Evolutionary conservation across 2,797 vertebrate species (phyloP), one percentile per base, ranked within the genome.

Genomic region (Coendou prehensilis): DNA sequence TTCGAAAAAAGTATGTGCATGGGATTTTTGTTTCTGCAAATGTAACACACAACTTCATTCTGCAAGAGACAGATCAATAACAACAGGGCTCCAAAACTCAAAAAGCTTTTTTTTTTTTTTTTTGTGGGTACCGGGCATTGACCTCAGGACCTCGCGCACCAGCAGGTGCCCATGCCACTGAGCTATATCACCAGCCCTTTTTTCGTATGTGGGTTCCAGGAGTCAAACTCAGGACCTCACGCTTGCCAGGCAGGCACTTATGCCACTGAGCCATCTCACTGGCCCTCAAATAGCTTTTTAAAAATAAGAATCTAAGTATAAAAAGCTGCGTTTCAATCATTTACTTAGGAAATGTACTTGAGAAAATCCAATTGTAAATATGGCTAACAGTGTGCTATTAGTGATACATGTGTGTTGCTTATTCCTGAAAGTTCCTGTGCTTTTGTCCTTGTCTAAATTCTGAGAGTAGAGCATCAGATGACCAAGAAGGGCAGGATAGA

Each of bases 271-370:
- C 37, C 37, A 41, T 41, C 37, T 41, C 37, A 41, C 37, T 41
- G 37, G 37, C 37, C 37, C 37, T 41, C 37, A 41, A 41, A 41
- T 41, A 41, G 37, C 37, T 41, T 41, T 41, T 41, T 41, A 2
- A 41, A 41, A 33, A 22, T 41, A 41, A 84, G 63, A 87, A 33
- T 91, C 93, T 18, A 23, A 23, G 45, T 73, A 15, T 67, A 89
- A 26, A 69, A 67, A 41, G 6, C 17, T 33, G 14, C 47, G 79
- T 83, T 33, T 92, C 23, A 5, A 54, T 89, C 18, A 81, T 28
- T 88, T 90, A 71, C 73, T 76, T 54, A 71, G 69, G n/a, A 95
- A 84, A 91, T 47, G 67, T 47, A 37, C 81, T 61, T 76, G 41
- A 67, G 41, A 26, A 87, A 76, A 88, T 13, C 17, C 23, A 9